Evolutionary conservation across 2,797 vertebrate genomes (phyloP).

Genomic region (Ptychobarbus kaznakovi): DNA sequence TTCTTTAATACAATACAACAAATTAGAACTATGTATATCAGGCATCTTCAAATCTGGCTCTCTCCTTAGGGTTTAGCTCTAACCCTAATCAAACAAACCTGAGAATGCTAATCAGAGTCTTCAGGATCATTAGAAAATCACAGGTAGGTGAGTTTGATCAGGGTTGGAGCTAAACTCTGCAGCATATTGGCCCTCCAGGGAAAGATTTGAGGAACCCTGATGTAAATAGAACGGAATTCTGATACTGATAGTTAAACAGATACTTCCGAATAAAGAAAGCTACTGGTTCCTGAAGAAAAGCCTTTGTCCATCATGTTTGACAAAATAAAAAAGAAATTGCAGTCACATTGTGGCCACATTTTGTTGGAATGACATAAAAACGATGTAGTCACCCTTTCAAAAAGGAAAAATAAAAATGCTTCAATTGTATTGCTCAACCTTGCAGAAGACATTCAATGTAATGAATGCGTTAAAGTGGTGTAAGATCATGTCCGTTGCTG

Average conservation of each 20-base stretch:
- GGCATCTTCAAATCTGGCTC: too few species aligned
- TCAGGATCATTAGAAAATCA: too few species aligned
- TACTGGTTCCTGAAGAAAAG: background rate
- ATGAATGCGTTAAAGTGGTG: background rate
- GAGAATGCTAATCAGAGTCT: too few species aligned
- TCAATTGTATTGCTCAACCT: background rate
- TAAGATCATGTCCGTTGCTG: background rate
- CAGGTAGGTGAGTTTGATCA: too few species aligned
- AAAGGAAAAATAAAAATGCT: background rate
- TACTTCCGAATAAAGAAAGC: background rate
- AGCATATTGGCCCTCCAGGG: too few species aligned
- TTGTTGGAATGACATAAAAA: background rate
- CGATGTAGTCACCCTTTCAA: background rate
- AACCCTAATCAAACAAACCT: too few species aligned
- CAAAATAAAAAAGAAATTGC: background rate
- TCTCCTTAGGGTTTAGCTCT: too few species aligned
- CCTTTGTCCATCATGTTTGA: background rate
- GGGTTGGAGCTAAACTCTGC: too few species aligned
- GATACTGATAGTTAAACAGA: background rate
- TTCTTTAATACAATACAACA: background rate
- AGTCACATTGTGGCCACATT: background rate
- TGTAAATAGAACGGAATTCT: too few species aligned
- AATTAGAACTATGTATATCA: background rate
- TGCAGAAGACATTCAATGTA: background rate
- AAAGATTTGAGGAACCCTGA: too few species aligned